Base-by-base conservation (phyloP, 2,797 vertebrate genomes). In the Pygocentrus nattereri region DNA sequence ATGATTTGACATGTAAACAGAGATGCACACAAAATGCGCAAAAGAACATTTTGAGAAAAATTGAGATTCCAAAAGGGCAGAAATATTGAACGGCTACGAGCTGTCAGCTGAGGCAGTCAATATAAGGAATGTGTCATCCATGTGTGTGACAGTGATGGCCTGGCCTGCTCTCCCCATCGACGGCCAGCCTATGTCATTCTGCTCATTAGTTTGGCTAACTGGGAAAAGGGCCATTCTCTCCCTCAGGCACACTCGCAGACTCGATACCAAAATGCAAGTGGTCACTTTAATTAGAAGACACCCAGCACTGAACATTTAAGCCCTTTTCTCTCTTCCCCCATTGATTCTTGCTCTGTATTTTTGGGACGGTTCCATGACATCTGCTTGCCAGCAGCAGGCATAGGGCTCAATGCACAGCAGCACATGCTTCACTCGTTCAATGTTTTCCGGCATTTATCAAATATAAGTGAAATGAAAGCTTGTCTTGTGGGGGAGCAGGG, bases 201-300 rank as follows among this genome's bases (percentile, higher is more conserved):
- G 85, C 92, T 94, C 93, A 92, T 95, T 94, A 94, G 92, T 93
- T 90, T 89, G 75, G 67, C 82, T 84, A 92, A 90, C 87, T 44
- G 86, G 80, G 82, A 71, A 85, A 89, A 82, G 81, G 80, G 86
- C 69, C 81, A 38, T 47, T 68, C 50, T 52, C 61, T 75, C 84
- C 88, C 86, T 74, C 52, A 76, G 87, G 78, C 81, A 72, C 50
- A 84, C 77, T 84, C 49, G 18, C 27, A 78, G 82, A 78, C 85
- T 89, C 88, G 73, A 81, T 78, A 83, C 81, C 81, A 82, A 84
- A 58, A 86, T 81, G 74, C 68, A 81, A 84, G 82, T 62, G 86
- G 76, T 74, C 85, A 78, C 21, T 30, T 87, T 85, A 84, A 87
- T 88, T 87, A 87, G 81, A 84, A 71, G 61, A 78, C 72, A 76